phyloP scores from a whole-genome alignment of 2,888 invertebrate species.

The Cephus spinipes region DNA sequence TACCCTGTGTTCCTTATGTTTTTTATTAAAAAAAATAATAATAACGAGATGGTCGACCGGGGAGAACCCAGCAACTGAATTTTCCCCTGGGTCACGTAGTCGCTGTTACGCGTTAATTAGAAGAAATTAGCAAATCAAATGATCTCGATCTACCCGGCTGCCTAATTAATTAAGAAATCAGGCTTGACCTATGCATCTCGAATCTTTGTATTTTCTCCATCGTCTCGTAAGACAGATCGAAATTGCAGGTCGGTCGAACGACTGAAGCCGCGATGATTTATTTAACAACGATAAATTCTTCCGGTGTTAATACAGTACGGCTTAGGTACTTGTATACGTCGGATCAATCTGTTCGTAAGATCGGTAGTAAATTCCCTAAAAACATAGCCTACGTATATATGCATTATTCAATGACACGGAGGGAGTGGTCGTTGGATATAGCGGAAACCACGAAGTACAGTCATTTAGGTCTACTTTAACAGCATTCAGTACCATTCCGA shows the following conservation, averaged over 20 bases:
- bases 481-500: not conserved
- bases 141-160: slow-evolving; percentile 20
- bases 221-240: not conserved
- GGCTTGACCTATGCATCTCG: slow-evolving; percentile 28
- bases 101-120: slow-evolving; percentile 20
- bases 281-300: not conserved
- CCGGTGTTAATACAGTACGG: not conserved
- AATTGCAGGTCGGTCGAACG: not conserved
- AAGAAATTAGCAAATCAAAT: slow-evolving; percentile 18
- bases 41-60: not conserved
- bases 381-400: not conserved
- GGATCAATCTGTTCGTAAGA: not conserved
- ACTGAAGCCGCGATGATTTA: not conserved
- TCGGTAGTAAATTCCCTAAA: not conserved
- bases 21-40: not conserved
- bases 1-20: not conserved
- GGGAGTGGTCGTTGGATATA: not conserved
- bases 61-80: not conserved
- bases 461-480: not conserved
- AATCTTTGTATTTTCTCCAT: slow-evolving; percentile 8
- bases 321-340: not conserved
- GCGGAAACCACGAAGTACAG: not conserved
- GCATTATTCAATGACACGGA: not conserved
- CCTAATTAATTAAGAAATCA: slow-evolving; percentile 24
- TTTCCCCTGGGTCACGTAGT: not conserved